Evolutionary conservation across 2,888 invertebrate genomes (phyloP), one percentile per base, ranked within the genome.

Genomic region (Troides aeacus): DNA sequence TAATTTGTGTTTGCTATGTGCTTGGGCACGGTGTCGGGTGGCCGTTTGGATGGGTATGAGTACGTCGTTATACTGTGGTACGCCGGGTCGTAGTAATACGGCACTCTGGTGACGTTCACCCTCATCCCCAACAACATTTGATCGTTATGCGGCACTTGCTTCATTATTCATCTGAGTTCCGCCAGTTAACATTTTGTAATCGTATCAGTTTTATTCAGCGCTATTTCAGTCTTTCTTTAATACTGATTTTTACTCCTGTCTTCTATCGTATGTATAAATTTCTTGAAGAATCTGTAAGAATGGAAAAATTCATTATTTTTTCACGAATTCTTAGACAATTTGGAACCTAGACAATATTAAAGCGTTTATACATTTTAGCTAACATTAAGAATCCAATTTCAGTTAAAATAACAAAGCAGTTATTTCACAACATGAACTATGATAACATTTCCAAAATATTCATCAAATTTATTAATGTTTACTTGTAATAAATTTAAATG

Each of bases 41-140:
- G 87, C 72, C 83, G 80, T 76, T 85, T 87, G 53, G 79, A 81
- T 39, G 81, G 81, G 67, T 84, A 81, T 30, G 80, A 74, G 71
- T 82, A 80, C 71, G 78, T 79, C n/a, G 77, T 76, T 66, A 74
- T 78, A 23, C 42, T 69, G 10, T 62, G 66, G 72, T 78, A 76
- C 60, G 75, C 74, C 23, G 76, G 76, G 61, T 76, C 78, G 70
- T 80, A 77, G 69, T 79, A 73, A 68, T 80, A 77, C 72, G 79
- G 78, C 70, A 79, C 76, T 73, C 77, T 76, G 56, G 77, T 79
- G 57, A 75, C 68, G 68, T 76, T 78, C 83, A 84, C 85, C 76
- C 74, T 77, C 76, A 74, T 76, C 71, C 75, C 75, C 63, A 62
- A 21, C 1, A 62, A 39, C 12, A n/a, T 68, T 60, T 68, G 62